Conservation (phyloP, 1,140 invertebrate genomes). For the Magallana gigas region DNA sequence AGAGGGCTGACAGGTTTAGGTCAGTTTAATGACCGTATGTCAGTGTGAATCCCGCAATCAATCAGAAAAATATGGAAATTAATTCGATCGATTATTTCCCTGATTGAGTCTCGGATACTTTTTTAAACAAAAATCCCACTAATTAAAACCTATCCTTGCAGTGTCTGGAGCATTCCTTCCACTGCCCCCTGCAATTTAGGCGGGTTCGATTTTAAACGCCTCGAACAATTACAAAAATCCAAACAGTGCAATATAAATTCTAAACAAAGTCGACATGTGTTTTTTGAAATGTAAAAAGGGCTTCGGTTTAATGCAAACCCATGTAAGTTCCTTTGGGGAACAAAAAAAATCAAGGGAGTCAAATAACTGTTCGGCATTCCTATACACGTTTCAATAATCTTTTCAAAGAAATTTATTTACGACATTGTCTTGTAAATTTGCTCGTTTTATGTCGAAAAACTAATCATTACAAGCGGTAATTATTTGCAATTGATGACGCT, state of each 20-base stretch:
- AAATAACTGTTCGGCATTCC: not conserved
- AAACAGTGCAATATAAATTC: slow-evolving; percentile 9
- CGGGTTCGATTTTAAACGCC: not conserved
- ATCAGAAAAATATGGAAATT: not conserved
- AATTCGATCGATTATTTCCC: not conserved
- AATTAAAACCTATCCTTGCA: no score
- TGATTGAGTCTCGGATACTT: not conserved
- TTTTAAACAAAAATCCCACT: not conserved
- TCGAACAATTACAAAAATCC: not conserved
- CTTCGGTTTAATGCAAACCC: not conserved
- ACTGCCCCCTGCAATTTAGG: no score
- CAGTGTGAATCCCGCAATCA: not conserved
- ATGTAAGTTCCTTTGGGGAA: not conserved
- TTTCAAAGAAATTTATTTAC: slow-evolving; percentile 33
- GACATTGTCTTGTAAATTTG: slow-evolving; percentile 5
- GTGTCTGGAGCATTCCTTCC: no score
- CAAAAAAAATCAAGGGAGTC: not conserved
- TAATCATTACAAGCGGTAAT: slow-evolving; percentile 5
- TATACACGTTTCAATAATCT: not conserved
- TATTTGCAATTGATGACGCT: slow-evolving; percentile 2
- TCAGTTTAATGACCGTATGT: not conserved
- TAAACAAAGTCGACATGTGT: not conserved
- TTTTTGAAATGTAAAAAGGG: not conserved
- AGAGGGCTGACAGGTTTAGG: slow-evolving; percentile 8
- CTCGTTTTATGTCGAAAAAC: slow-evolving; percentile 6